Evolutionary conservation across 2,113 vertebrate species (phyloP).

Genomic region (Saguinus imperator): DNA sequence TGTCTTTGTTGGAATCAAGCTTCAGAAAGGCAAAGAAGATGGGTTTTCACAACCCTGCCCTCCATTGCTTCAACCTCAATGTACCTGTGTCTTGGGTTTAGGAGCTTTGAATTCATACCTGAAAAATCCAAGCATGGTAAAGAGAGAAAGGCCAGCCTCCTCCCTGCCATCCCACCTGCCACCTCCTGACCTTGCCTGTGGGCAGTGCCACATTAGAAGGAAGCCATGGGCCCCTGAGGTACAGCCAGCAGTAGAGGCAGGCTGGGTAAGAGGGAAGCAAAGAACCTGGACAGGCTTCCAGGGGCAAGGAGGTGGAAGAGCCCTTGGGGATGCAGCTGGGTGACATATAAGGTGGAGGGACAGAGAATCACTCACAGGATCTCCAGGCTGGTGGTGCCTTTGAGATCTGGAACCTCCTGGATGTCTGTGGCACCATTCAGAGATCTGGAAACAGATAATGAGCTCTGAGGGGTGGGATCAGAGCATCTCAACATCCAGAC

Average conservation of each 20-base stretch:
- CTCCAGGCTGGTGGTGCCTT: slow-evolving; percentile 96
- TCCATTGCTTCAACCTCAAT: not conserved
- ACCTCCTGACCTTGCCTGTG: not conserved
- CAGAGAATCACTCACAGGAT: slow-evolving; percentile 89
- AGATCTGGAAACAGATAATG: slow-evolving; percentile 84
- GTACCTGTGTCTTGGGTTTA: not conserved
- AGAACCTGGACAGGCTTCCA: not conserved
- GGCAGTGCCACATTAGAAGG: not conserved
- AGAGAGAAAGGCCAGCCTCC: not conserved
- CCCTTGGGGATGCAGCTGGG: not conserved
- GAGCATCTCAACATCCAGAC: not conserved
- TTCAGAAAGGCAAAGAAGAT: not conserved
- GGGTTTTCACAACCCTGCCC: not conserved
- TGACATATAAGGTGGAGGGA: not conserved
- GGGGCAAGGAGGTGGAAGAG: not conserved
- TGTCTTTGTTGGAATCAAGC: not conserved
- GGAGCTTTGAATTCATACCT: not conserved
- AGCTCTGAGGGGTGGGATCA: not conserved
- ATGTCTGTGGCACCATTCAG: slow-evolving; percentile 94
- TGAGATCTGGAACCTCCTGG: slow-evolving; percentile 93
- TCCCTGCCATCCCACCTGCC: not conserved
- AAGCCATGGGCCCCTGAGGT: not conserved
- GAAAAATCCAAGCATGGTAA: not conserved
- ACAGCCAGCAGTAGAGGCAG: not conserved
- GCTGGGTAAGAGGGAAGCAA: not conserved